Base-by-base conservation (phyloP, 2,797 vertebrate species). In the Gadopsis bispinosus region DNA sequence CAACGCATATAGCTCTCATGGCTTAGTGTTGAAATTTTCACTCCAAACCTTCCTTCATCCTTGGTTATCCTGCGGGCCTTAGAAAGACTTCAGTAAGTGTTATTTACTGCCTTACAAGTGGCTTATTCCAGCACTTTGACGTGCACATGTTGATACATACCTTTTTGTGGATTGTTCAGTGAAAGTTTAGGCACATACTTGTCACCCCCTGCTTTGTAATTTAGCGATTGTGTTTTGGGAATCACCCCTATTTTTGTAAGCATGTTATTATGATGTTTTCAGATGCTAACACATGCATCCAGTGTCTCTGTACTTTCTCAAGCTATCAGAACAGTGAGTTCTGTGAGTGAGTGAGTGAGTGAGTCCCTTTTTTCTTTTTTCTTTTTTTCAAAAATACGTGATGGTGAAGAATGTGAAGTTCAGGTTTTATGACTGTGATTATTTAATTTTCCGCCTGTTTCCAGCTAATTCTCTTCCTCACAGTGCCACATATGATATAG, bases 131-230 rank as follows among this genome's bases (percentile, higher is more conserved):
- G 55, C 77, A 64, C 73, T 73, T 62, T 48, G 43, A 68, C 65
- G 51, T 79, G 58, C 65, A 62, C 35, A 47, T 70, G 61, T 59
- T 12, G 31, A 17, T 39, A 64, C 53, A 77, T 75, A 60, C 63
- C 54, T 77, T 13, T 56, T 12, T 56, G 69, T 77, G 70, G 60
- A 83, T 51, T 80, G 61, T 80, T 79, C 45, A 81, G 91, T 74
- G 84, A 93, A 93, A 92, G 93, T 90, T 68, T 31, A 73, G 39
- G 20, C 71, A 54, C 65, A 19, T 83, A 70, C 75, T 62, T 87
- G 61, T 81, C 73, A 60, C 29, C 31, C 55, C 37, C 67, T 83
- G 63, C 79, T 80, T 84, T 91, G 80, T 90, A 89, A 94, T 95
- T 92, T 83, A 73, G 37, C 56, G 60, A 69, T 69, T 65, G 56